Evolutionary conservation across 2,113 vertebrate genomes (phyloP), one percentile per base, ranked within the genome.

Genomic region (Scomber scombrus): DNA sequence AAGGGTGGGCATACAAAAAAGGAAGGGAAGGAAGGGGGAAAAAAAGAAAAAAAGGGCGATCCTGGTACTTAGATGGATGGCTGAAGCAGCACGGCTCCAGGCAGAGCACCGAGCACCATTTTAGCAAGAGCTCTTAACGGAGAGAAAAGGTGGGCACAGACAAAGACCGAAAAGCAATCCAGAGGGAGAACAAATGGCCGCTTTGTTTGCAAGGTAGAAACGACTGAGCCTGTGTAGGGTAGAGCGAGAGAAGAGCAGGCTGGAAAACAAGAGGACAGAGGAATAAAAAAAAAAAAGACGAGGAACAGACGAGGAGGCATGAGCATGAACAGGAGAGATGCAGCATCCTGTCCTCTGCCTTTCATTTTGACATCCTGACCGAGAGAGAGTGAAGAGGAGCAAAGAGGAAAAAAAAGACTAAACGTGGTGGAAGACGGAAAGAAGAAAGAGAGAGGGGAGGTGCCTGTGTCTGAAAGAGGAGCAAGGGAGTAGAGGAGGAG

Each of bases 11-110:
- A 43, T 54, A 66, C 26, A 21, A 18, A 62, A 52, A 85, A 61
- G 43, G 56, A 29, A 76, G 69, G 52, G 67, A 68, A 62, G 62
- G 43, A 47, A 62, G 75, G 56, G 40, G 15, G n/a, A 23, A 57
- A 58, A 74, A 85, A 85, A 75, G 57, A 80, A 77, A 62, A 78
- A 75, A 55, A 84, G 74, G 80, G 89, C 71, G 74, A 85, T 91
- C 75, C 74, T 90, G 78, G 71, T 82, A 69, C 85, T 86, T 79
- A 81, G 89, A 92, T 91, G 77, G 89, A 92, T 88, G 89, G 49
- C 66, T 87, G 87, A 91, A 86, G 81, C 71, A 85, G 80, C 82
- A 82, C 81, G 43, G 86, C 81, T 91, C 65, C 31, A 83, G 85
- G 80, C 85, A 73, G 46, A 50, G 72, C 75, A 45, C 19, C 15